Base-by-base conservation (phyloP, 2,888 invertebrate species). In the Hypolimnas misippus region DNA sequence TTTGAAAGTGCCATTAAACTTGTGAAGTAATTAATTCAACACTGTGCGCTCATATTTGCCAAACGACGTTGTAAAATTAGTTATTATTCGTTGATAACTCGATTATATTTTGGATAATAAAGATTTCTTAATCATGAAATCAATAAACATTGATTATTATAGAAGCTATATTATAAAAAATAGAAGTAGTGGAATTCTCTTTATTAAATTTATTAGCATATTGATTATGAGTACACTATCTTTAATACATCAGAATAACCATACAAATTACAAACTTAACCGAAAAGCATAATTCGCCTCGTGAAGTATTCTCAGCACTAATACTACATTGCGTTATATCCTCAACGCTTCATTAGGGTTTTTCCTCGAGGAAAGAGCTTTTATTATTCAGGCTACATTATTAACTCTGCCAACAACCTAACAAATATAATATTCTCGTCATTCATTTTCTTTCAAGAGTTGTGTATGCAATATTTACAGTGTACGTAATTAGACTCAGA, bases 1-100 rank as follows among this genome's bases (percentile, higher is more conserved):
- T 59, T 50, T 21, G 14, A 29, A 60, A 66, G 56, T 61, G 46
- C 35, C 57, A 49, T 55, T 58, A 35, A 62, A 64, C 61, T 66
- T 66, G 55, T 66, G 54, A 57, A 57, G 52, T 50, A 40, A 49
- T 62, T 51, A 38, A 42, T 57, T 57, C 38, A 21, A 46, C 44
- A 12, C 19, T 3, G 19, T 46, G 12, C 21, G 8, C 16, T 33
- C 6, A 10, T 51, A 33, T 55, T 57, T 42, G 17, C 29, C 12
- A 17, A 55, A 56, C 25, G 25, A 21, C 12, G 12, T 46, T 46
- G 21, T 44, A 19, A 44, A 17, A 17, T 19, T 6, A 38, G 35
- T n/a, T 38, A n/a, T n/a, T n/a, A 38, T 38, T 38, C 3, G n/a
- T n/a, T 12, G 4, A 35, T 35, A 38, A 12, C n/a, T n/a, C n/a